Conservation (phyloP, 2,797 vertebrate species). For the Xiphophorus birchmanni region DNA sequence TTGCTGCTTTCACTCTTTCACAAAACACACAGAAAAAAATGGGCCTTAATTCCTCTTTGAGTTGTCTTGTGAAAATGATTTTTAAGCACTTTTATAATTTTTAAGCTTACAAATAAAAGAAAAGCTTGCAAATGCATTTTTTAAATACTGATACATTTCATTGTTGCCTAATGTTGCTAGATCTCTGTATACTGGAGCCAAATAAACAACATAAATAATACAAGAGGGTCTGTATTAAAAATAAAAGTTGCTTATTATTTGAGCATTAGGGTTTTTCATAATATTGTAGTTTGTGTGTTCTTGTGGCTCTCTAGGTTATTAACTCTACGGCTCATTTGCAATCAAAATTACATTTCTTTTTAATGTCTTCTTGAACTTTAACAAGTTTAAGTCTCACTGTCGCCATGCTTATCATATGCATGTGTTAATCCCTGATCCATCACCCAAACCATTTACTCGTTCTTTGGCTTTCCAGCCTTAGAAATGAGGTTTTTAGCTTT, state of each 20-base stretch:
- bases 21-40: too few species aligned
- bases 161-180: not conserved
- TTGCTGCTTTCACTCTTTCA: not conserved
- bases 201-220: not conserved
- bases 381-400: not conserved
- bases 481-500: constrained; percentile 14
- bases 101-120: not conserved
- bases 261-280: not conserved
- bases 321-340: not conserved
- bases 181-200: not conserved
- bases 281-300: not conserved
- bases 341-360: not conserved
- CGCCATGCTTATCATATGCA: not conserved
- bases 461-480: constrained; percentile 13
- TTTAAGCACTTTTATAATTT: too few species aligned
- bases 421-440: not conserved
- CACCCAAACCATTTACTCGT: not conserved
- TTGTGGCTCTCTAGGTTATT: not conserved
- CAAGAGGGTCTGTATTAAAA: too few species aligned
- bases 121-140: not conserved
- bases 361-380: not conserved
- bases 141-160: not conserved
- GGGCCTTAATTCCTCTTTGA: not conserved
- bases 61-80: too few species aligned
- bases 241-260: not conserved